Percentiles rank a stretch among this genome's conserved stretches.
Evolutionary conservation across 2,797 vertebrate genomes (phyloP).

Genomic region (Hoplostethus atlanticus): DNA sequence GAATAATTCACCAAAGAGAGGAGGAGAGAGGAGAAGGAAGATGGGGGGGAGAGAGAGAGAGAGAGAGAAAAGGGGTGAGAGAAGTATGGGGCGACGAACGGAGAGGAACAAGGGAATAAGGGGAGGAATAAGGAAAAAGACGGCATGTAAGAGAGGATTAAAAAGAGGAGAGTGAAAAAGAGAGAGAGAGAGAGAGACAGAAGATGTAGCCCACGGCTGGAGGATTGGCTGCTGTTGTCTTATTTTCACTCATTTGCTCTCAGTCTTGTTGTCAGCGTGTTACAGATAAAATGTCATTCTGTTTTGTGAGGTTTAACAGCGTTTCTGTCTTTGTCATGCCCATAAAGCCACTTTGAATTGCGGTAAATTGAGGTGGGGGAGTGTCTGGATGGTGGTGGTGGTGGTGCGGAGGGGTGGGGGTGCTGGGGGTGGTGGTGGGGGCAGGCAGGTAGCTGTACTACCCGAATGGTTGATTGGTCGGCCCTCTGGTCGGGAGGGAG

Average conservation of each 20-base stretch:
- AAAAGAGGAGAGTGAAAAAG: constrained; percentile 31
- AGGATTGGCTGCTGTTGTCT: constrained; percentile 56
- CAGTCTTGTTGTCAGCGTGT: constrained; percentile 37
- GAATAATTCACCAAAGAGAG: constrained; percentile 84
- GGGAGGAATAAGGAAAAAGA: constrained; percentile 50
- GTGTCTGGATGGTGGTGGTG: background rate
- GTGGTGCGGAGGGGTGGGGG: background rate
- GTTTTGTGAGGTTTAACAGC: constrained; percentile 39
- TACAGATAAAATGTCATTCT: constrained; percentile 48
- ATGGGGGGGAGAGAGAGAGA: constrained; percentile 10
- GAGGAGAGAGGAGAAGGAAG: constrained; percentile 28
- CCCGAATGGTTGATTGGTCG: constrained; percentile 49
- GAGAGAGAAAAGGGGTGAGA: constrained; percentile 4
- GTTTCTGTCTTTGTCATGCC: constrained; percentile 44
- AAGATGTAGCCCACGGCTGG: constrained; percentile 50
- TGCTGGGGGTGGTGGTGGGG: background rate
- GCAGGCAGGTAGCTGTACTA: constrained; percentile 16
- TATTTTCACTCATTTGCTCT: constrained; percentile 54
- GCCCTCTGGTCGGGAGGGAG: constrained; percentile 44
- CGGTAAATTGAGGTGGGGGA: constrained; percentile 14
- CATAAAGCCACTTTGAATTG: constrained; percentile 24
- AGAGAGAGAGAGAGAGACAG: constrained; percentile 26
- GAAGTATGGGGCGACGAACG: constrained; percentile 49
- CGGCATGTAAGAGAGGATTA: constrained; percentile 60
- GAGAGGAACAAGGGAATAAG: constrained; percentile 46